Evolutionary conservation across 2,888 invertebrate species (phyloP).

Genomic region (Latheticus oryzae): DNA sequence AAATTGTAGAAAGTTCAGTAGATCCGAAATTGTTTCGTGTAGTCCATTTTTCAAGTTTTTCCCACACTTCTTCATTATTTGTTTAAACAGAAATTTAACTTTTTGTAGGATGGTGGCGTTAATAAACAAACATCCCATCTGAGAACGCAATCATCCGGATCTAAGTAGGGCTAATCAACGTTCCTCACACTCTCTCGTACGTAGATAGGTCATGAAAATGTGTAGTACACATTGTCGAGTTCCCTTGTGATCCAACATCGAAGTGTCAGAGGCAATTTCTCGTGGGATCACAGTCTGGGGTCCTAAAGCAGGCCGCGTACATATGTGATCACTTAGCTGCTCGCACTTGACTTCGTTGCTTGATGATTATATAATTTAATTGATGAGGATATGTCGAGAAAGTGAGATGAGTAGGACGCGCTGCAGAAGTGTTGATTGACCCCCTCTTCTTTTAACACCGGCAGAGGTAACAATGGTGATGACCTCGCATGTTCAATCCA

Average conservation of each 20-base stretch:
- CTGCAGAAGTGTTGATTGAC: no score
- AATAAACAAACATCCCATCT: constrained; percentile 25
- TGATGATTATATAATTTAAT: constrained; percentile 36
- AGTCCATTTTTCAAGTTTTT: constrained; percentile 8
- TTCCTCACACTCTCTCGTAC: constrained; percentile 23
- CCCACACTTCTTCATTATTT: constrained; percentile 25
- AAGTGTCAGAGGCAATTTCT: constrained; percentile 36
- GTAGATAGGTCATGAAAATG: constrained; percentile 51
- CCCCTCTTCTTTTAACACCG: no score
- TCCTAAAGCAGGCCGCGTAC: constrained; percentile 28
- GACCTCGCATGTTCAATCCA: no score
- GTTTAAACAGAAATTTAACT: constrained; percentile 15
- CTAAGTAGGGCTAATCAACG: constrained; percentile 28
- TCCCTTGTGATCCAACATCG: constrained; percentile 47
- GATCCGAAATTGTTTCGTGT: no score
- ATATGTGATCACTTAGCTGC: constrained; percentile 42
- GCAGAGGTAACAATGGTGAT: no score
- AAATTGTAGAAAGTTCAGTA: no score
- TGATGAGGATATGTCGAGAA: constrained; percentile 31
- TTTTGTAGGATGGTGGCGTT: constrained; percentile 4
- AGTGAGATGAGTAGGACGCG: no score
- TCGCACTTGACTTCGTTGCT: constrained; percentile 36
- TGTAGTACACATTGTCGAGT: constrained; percentile 52
- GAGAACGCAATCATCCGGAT: constrained; percentile 30
- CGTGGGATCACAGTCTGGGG: constrained; percentile 39